These are phyloP conservation scores for Carollia perspicillata DNA, from an alignment of 2,113 vertebrate genomes.

Conservation along the genomic window DNA sequence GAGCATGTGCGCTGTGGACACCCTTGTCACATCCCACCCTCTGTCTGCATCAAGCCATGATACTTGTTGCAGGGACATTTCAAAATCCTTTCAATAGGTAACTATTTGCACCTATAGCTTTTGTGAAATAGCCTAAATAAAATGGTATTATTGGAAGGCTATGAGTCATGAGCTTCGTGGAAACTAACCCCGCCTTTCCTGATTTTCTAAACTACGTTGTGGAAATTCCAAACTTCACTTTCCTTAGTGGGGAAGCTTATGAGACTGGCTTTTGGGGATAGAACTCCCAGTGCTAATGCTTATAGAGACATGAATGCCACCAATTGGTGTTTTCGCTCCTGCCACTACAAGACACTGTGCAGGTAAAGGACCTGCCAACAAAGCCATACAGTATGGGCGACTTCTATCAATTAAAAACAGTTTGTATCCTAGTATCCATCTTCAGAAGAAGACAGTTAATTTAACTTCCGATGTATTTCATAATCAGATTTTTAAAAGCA, in stretches of 20 bases:
- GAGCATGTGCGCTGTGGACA: neutral
- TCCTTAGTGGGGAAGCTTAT: neutral
- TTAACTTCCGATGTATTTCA: neutral
- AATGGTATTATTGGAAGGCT: neutral
- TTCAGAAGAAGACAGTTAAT: neutral
- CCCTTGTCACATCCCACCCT: neutral
- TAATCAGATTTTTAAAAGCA: neutral
- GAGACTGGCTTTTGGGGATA: neutral
- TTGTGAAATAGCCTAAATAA: slow-evolving; percentile 34
- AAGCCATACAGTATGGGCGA: neutral
- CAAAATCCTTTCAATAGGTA: slow-evolving; percentile 3
- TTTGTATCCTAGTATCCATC: neutral
- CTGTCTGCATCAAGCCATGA: neutral
- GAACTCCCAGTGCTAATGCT: neutral
- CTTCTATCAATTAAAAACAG: neutral
- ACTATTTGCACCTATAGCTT: slow-evolving; percentile 12
- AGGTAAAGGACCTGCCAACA: neutral
- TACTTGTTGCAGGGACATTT: neutral
- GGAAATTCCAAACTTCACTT: neutral
- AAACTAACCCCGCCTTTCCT: neutral
- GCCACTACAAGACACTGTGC: neutral
- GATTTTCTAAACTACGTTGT: neutral
- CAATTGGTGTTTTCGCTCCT: neutral
- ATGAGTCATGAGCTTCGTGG: neutral
- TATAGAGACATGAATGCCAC: neutral